Evolutionary conservation across 2,888 invertebrate genomes (phyloP).

Genomic region (Limenitis camilla): DNA sequence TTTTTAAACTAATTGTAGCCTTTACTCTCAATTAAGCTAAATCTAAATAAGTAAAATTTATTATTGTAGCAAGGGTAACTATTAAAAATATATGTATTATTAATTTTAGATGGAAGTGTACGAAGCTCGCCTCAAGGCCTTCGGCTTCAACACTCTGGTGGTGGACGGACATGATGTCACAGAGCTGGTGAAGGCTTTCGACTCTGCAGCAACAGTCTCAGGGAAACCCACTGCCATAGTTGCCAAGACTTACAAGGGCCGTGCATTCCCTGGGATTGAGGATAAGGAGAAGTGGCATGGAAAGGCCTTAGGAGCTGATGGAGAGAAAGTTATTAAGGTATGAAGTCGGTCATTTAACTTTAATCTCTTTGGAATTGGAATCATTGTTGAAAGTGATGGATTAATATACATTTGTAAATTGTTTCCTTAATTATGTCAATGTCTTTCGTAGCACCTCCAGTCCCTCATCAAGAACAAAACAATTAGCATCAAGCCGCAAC

Average conservation of each 20-base stretch:
- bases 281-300: constrained; percentile 98
- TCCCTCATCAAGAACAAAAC: constrained; percentile 80
- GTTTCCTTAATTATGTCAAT: background rate
- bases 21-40: too few relatives aligned
- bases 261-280: constrained; percentile 91
- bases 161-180: constrained; percentile 98
- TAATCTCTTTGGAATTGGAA: too few relatives aligned
- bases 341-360: too few relatives aligned
- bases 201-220: constrained; percentile 81
- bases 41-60: too few relatives aligned
- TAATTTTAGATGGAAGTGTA: constrained; percentile 80
- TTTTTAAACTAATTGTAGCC: too few relatives aligned
- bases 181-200: constrained; percentile 91
- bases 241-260: constrained; percentile 97
- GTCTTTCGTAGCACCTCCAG: constrained; percentile 71
- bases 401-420: background rate
- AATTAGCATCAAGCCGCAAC: constrained; percentile 74
- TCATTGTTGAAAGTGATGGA: too few relatives aligned
- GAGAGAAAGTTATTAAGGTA: constrained; percentile 78
- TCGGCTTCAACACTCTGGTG: constrained; percentile 92
- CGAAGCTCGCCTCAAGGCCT: constrained; percentile 88
- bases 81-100: background rate
- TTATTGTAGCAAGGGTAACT: background rate
- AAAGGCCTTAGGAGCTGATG: constrained; percentile 91
- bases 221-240: constrained; percentile 94